Conservation (phyloP, 2,113 vertebrate species). For the Synodontis membranacea region DNA sequence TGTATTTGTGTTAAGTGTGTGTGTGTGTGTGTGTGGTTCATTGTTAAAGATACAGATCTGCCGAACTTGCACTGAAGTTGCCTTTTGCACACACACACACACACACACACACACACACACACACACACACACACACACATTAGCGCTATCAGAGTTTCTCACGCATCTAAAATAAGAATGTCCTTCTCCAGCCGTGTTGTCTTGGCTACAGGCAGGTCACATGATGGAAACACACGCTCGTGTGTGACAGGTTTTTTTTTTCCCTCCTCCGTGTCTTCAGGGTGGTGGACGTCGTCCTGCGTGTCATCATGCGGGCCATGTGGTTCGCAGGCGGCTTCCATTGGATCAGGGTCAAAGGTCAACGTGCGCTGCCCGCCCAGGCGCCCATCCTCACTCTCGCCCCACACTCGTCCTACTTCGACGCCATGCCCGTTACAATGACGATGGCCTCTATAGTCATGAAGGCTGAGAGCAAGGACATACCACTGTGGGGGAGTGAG, state of each 20-base stretch:
- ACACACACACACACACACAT: neutral
- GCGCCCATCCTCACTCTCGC: conserved; percentile 88
- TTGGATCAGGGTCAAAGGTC: conserved; percentile 87
- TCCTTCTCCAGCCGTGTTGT: neutral
- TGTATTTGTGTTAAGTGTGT: neutral
- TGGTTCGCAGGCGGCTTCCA: conserved; percentile 98
- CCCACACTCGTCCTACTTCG: conserved; percentile 95
- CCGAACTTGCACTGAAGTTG: neutral
- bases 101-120: neutral
- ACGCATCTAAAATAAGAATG: neutral
- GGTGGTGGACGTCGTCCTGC: conserved; percentile 81
- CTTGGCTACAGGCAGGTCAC: neutral
- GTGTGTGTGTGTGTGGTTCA: neutral
- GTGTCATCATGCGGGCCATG: conserved; percentile 89
- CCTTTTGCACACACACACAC: neutral
- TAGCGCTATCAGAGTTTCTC: neutral
- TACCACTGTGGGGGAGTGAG: conserved; percentile 98
- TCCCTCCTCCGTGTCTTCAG: conserved; percentile 65
- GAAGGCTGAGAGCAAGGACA: conserved; percentile 93
- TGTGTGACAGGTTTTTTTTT: neutral
- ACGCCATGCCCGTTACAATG: conserved; percentile 95
- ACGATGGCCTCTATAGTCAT: conserved; percentile 94
- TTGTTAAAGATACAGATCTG: neutral
- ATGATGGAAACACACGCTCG: neutral
- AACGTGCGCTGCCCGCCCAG: conserved; percentile 75